phyloP scores from a whole-genome alignment of 2,797 vertebrate genomes.

The Rhadinocentrus ornatus region DNA sequence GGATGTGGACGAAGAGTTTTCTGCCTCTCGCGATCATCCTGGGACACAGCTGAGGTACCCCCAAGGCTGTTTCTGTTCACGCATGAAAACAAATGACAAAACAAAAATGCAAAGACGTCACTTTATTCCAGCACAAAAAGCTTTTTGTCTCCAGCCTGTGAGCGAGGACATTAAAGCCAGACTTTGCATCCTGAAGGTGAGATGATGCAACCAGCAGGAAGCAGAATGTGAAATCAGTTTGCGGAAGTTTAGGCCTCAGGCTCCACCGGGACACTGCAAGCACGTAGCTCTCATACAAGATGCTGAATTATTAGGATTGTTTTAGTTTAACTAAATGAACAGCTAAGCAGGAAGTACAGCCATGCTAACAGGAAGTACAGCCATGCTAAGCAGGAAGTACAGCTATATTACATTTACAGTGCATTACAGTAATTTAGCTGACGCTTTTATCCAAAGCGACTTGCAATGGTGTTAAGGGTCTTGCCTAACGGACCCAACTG shows the following conservation, averaged over 20 bases:
- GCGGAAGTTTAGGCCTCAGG: neutral
- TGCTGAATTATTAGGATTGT: too few relatives aligned
- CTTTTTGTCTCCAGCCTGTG: neutral
- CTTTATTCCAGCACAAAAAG: constrained; percentile 8
- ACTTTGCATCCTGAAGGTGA: constrained; percentile 12
- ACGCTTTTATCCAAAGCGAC: too few relatives aligned
- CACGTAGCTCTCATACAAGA: too few relatives aligned
- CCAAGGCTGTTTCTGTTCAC: constrained; percentile 17
- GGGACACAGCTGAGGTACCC: neutral
- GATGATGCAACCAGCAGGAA: constrained; percentile 1
- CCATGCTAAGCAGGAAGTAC: too few relatives aligned
- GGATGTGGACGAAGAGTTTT: too few relatives aligned
- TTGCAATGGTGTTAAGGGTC: too few relatives aligned
- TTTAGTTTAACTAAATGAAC: neutral
- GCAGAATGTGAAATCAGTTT: neutral
- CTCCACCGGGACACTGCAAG: rapidly evolving
- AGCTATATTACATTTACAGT: too few relatives aligned
- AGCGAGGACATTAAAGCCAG: neutral
- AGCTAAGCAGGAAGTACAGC: neutral
- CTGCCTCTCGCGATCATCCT: constrained; percentile 8
- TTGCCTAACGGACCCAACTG: too few relatives aligned
- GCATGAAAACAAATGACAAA: neutral
- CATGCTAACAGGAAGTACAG: too few relatives aligned
- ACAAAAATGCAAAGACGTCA: neutral
- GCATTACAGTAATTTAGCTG: too few relatives aligned